Evolutionary conservation across 2,888 invertebrate genomes (phyloP), one percentile per base, ranked within the genome.

Genomic region (Sinodicranocentrus sp.): DNA sequence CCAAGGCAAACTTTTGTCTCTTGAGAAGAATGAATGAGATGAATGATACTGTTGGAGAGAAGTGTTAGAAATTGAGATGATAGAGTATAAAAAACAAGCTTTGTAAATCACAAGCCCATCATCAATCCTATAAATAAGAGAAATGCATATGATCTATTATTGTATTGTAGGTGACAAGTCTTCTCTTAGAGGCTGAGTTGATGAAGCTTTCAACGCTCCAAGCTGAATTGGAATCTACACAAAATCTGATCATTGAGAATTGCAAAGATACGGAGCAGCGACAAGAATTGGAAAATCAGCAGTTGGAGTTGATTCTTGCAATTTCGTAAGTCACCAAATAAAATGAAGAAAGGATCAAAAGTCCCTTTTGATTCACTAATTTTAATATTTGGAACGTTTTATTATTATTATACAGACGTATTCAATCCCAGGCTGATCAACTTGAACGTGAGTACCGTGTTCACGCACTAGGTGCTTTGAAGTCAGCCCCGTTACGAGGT

Each of bases 351-450:
- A 54, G 13, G 19, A 23, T 78, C 19, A 13, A 33, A 10, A n/a
- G 10, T 65, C 10, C n/a, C 43, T 57, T 25, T 39, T 15, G 19
- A n/a, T 33, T 33, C 33, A 10, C 33, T 33, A 33, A 33, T 6
- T 15, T 63, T 28, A 61, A 63, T 72, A 2, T 10, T 23, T 57
- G 57, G 21, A 48, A 48, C 48, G 15, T 65, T 48, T 61, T 67
- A 44, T n/a, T 48, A 43, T 17, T 33, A 21, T 10, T 25, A 89
- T 92, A 72, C 91, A 94, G 94, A 86, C 93, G 94, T 88, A 94
- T 94, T 87, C 94, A 94, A 90, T 92, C 93, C 82, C 94, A 94
- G 89, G 93, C 94, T 89, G 93, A 94, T 89, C 93, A 94, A 87
- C 91, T 94, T 89, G 94, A 94, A 89, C 93, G 94, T 89, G 94